A percentile compares a stretch with the other conserved stretches of the same genome.
phyloP scores from a whole-genome alignment of 2,113 vertebrate genomes.

The Lucifuga dentata region DNA sequence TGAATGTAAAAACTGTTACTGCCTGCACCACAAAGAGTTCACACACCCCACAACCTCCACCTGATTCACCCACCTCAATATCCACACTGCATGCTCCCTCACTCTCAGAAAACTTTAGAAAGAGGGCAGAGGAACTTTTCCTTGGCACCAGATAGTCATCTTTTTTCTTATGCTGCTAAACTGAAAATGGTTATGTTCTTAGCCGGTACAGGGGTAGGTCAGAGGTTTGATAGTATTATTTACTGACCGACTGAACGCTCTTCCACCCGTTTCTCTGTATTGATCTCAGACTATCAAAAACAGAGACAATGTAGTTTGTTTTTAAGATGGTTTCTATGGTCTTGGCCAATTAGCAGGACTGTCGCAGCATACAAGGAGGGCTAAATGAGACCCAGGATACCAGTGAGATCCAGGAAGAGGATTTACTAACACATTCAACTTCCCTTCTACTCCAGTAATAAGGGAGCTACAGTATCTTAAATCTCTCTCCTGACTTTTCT shows the following conservation, averaged over 20 bases:
- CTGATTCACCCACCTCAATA: slow-evolving; percentile 55
- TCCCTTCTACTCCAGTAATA: slow-evolving; percentile 29
- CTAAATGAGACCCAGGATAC: slow-evolving; percentile 53
- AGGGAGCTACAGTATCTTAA: slow-evolving; percentile 30
- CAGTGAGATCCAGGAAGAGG: slow-evolving; percentile 38
- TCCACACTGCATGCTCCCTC: slow-evolving; percentile 56
- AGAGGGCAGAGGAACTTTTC: slow-evolving; percentile 67
- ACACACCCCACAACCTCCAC: slow-evolving; percentile 66
- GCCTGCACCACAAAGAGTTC: slow-evolving; percentile 77
- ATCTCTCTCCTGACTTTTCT: slow-evolving; percentile 18
- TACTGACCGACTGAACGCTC: slow-evolving; percentile 69
- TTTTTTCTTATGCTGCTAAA: slow-evolving; percentile 44
- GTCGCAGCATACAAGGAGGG: slow-evolving; percentile 48
- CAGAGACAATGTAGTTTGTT: slow-evolving; percentile 34
- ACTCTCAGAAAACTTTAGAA: slow-evolving; percentile 73
- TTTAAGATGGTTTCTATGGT: slow-evolving; percentile 52
- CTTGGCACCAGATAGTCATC: slow-evolving; percentile 54
- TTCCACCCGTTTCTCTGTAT: slow-evolving; percentile 60
- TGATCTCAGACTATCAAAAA: slow-evolving; percentile 61
- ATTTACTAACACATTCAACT: slow-evolving; percentile 45
- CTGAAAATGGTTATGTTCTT: slow-evolving; percentile 43
- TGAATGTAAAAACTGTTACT: slow-evolving; percentile 77
- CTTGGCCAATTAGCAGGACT: slow-evolving; percentile 71
- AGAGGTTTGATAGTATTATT: slow-evolving; percentile 65
- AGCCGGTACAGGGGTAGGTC: slow-evolving; percentile 62